A percentile compares a stretch with the other conserved stretches of the same genome.
Evolutionary conservation across 2,797 vertebrate genomes (phyloP).

Genomic region (Sebastes nivosus): DNA sequence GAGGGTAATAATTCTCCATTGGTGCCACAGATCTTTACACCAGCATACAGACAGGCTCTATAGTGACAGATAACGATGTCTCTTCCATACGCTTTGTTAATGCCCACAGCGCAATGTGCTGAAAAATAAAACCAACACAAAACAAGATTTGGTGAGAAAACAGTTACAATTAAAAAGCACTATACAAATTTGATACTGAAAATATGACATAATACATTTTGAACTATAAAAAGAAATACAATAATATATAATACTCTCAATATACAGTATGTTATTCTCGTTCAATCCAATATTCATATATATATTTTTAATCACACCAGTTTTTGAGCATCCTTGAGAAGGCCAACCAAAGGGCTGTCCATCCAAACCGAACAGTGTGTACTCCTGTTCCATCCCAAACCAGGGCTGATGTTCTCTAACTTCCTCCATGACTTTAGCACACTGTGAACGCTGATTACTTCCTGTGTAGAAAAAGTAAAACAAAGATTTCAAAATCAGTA

Average conservation of each 20-base stretch:
- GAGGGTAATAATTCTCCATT: neutral
- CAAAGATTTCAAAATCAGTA: neutral
- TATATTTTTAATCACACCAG: neutral
- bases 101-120: neutral
- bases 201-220: neutral
- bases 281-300: neutral
- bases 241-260: neutral
- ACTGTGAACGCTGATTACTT: neutral
- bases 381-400: constrained; percentile 19
- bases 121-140: neutral
- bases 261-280: neutral
- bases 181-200: neutral
- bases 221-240: neutral
- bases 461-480: neutral
- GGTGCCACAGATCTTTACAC: constrained; percentile 1
- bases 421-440: constrained; percentile 1
- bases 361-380: constrained; percentile 1
- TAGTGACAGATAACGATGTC: constrained; percentile 1
- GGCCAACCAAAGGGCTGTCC: neutral
- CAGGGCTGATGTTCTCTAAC: constrained; percentile 3
- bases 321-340: neutral
- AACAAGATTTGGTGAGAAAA: neutral
- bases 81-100: neutral
- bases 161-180: neutral
- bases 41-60: constrained; percentile 10